These are phyloP conservation scores for Melikaiella ostensackeni DNA, from an alignment of 2,888 invertebrate genomes.

Conservation along the genomic window DNA sequence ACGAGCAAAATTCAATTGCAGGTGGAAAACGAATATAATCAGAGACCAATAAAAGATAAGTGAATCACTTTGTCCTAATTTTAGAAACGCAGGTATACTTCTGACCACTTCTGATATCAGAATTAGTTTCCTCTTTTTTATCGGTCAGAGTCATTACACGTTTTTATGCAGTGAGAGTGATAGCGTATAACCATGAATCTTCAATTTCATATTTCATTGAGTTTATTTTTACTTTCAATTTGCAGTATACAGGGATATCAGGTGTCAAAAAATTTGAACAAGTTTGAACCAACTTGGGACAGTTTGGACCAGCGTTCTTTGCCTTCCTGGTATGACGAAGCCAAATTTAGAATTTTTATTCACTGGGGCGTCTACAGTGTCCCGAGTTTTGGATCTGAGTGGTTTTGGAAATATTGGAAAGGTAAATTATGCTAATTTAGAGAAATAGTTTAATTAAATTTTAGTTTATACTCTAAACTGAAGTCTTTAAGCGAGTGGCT, in stretches of 20 bases:
- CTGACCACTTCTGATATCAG: slow-evolving; percentile 3
- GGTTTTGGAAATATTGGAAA: slow-evolving; percentile 95
- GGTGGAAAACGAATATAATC: no score
- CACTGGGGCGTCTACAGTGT: slow-evolving; percentile 97
- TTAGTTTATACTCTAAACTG: no score
- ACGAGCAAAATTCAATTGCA: no score
- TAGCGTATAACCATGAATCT: background rate
- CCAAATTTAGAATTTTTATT: slow-evolving; percentile 94
- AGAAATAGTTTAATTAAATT: background rate
- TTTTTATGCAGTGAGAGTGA: background rate
- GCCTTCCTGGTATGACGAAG: slow-evolving; percentile 93
- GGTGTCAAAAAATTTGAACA: background rate
- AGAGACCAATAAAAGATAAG: background rate
- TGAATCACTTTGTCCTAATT: background rate
- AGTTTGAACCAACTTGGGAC: slow-evolving; percentile 87
- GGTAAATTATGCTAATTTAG: slow-evolving; percentile 77
- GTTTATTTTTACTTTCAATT: background rate
- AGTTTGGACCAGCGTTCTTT: slow-evolving; percentile 90
- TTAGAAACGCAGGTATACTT: background rate
- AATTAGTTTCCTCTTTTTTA: background rate
- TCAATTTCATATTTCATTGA: background rate
- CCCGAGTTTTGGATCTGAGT: slow-evolving; percentile 91
- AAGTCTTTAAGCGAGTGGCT: no score
- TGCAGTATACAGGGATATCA: background rate
- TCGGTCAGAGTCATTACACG: background rate